phyloP scores from a whole-genome alignment of 2,113 vertebrate genomes.

The Talpa occidentalis region DNA sequence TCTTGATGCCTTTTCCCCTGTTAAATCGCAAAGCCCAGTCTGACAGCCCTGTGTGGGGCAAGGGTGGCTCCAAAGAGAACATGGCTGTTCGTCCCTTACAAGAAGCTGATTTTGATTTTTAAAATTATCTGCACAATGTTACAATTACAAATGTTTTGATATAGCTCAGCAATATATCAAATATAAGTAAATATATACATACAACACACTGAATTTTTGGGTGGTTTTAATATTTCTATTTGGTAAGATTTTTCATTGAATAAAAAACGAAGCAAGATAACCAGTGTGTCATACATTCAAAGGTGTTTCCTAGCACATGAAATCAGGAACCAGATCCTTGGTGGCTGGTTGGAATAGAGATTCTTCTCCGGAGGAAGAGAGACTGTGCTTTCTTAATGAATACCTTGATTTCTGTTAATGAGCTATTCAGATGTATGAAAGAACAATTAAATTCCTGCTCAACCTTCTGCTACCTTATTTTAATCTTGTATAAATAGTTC shows the following conservation, averaged over 20 bases:
- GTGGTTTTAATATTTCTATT: slow-evolving; percentile 11
- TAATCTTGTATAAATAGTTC: slow-evolving; percentile 65
- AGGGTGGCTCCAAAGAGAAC: background rate
- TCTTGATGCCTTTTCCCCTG: background rate
- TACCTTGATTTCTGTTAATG: slow-evolving; percentile 65
- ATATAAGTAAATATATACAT: background rate
- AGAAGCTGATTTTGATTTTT: background rate
- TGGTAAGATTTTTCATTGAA: background rate
- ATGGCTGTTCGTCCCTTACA: background rate
- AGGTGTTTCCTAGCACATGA: background rate
- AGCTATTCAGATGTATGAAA: slow-evolving; percentile 64
- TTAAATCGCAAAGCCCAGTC: background rate
- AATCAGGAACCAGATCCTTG: background rate
- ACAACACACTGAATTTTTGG: background rate
- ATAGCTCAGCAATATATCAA: background rate
- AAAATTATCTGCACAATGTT: background rate
- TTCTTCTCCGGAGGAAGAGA: slow-evolving; percentile 42
- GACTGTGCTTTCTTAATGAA: slow-evolving; percentile 46
- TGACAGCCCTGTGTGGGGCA: background rate
- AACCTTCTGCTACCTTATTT: slow-evolving; percentile 66
- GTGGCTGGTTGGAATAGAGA: background rate
- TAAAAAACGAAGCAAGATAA: slow-evolving; percentile 37
- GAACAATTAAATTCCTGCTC: slow-evolving; percentile 59
- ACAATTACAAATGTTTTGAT: background rate
- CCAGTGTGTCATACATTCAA: background rate